phyloP scores from a whole-genome alignment of 2,113 vertebrate genomes.

The Atlantisia rogersi region DNA sequence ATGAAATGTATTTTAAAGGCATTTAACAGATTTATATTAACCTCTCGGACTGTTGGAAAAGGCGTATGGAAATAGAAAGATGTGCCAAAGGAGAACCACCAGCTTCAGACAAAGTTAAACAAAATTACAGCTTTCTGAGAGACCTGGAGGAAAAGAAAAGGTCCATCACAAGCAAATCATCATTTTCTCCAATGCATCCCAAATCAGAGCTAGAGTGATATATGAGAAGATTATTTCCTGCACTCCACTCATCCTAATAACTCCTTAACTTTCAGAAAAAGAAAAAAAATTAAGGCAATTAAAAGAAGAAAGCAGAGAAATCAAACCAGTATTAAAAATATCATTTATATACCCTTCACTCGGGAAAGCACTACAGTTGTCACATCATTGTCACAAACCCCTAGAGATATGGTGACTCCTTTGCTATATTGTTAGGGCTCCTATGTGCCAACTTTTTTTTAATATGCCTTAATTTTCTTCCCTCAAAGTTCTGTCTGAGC shows the following conservation, averaged over 20 bases:
- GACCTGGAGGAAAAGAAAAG: not conserved
- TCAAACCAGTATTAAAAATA: not conserved
- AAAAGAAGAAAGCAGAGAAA: not conserved
- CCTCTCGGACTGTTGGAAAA: conserved; percentile 15
- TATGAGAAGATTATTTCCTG: not conserved
- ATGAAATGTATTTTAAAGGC: conserved; percentile 52
- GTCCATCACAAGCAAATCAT: not conserved
- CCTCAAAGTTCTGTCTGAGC: not conserved
- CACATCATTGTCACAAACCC: not conserved
- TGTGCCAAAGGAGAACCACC: conserved; percentile 11
- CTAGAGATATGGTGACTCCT: accelerated
- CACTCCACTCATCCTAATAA: not conserved
- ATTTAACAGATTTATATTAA: conserved; percentile 56
- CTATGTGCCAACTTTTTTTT: not conserved
- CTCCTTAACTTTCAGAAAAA: not conserved
- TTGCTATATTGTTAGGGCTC: not conserved
- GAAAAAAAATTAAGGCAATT: not conserved
- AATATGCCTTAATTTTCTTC: not conserved
- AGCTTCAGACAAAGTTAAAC: conserved; percentile 14
- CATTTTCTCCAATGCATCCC: not conserved
- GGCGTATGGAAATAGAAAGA: conserved; percentile 17
- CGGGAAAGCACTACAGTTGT: not conserved
- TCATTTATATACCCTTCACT: not conserved
- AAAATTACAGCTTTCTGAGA: conserved; percentile 19
- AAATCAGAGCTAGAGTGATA: not conserved